These are phyloP conservation scores for Oscheius onirici DNA, from an alignment of 2,888 invertebrate genomes.

Conservation along the genomic window DNA sequence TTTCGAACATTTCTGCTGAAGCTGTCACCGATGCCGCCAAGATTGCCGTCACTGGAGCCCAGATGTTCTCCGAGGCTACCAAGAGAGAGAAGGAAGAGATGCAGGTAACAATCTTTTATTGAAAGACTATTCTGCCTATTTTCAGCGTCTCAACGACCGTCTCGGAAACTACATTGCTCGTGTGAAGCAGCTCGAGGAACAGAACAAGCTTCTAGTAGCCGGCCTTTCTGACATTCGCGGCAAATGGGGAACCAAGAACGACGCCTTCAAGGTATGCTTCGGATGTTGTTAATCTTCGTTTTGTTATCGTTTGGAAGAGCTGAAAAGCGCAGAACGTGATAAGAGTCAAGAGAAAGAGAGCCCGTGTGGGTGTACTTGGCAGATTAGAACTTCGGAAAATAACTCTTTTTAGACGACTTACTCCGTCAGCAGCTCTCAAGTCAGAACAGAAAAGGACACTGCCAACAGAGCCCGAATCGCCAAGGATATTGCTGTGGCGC, in stretches of 20 bases:
- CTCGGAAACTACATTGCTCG: conserved; percentile 23
- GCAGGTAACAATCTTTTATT: conserved; percentile 11
- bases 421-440: not conserved
- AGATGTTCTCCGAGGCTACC: conserved; percentile 25
- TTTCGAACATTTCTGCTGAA: conserved; percentile 9
- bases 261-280: conserved; percentile 18
- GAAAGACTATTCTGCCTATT: not conserved
- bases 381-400: not conserved
- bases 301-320: conserved; percentile 4
- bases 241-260: conserved; percentile 30
- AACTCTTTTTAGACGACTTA: not conserved
- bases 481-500: not conserved
- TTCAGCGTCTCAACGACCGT: conserved; percentile 24
- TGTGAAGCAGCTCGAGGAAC: conserved; percentile 28
- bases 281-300: conserved; percentile 8
- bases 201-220: conserved; percentile 20
- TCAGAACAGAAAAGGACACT: conserved; percentile 7
- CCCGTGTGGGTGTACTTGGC: conserved; percentile 4
- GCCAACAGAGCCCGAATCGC: conserved; percentile 2
- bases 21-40: conserved; percentile 5
- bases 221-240: conserved; percentile 8
- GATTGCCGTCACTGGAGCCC: conserved; percentile 29
- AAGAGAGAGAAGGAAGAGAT: conserved; percentile 29
- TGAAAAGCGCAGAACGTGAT: not conserved
- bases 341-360: not conserved